Percentiles rank a stretch among this genome's conserved stretches.
phyloP scores from a whole-genome alignment of 2,888 invertebrate species.

The Tenthredo distinguenda region DNA sequence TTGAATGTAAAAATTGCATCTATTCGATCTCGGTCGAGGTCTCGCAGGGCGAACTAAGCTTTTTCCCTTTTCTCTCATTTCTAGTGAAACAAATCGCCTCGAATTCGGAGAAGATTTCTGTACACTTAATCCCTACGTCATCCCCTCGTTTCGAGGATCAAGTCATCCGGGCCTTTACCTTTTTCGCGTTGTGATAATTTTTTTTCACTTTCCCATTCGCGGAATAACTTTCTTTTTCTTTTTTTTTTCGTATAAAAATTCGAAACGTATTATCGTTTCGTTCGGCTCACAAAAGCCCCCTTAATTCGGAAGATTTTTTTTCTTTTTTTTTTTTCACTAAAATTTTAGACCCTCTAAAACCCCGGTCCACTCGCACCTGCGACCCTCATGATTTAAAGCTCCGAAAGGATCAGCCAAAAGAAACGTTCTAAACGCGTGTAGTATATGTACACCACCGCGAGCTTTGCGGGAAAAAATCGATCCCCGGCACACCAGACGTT shows the following conservation, averaged over 20 bases:
- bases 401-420: conserved; percentile 15
- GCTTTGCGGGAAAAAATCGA: conserved; percentile 19
- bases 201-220: neutral
- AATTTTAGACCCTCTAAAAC: neutral
- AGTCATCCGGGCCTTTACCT: neutral
- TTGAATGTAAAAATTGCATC: neutral
- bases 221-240: neutral
- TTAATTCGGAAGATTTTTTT: neutral
- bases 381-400: conserved; percentile 27
- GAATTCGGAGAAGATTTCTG: neutral
- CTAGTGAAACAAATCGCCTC: conserved; percentile 1
- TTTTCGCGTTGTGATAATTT: neutral
- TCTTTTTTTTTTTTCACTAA: neutral
- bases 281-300: neutral
- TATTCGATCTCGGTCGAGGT: neutral
- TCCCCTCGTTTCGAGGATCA: neutral
- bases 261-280: neutral
- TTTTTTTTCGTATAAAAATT: neutral
- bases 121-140: neutral
- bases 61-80: neutral
- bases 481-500: neutral
- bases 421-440: neutral
- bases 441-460: neutral
- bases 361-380: conserved; percentile 1
- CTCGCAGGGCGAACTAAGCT: too few relatives aligned